Percentiles rank a stretch among this genome's conserved stretches.
Conservation (phyloP, 2,888 invertebrate species). For the Epiblema foenella region DNA sequence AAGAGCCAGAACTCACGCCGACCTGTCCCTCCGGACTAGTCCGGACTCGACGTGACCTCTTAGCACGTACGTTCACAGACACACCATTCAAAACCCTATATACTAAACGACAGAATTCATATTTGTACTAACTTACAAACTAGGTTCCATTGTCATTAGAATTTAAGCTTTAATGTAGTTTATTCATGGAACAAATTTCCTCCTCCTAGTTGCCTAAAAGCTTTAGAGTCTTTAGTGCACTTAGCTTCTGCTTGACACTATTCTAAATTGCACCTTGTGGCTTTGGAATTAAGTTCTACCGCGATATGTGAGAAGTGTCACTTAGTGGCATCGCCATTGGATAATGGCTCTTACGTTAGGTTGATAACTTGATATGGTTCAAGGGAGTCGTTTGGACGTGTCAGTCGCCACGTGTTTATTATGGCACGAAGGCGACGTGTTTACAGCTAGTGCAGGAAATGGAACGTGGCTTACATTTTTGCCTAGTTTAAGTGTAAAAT, state of each 20-base stretch:
- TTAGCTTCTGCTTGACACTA: constrained; percentile 11
- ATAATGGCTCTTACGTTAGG: constrained; percentile 24
- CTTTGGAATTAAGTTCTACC: constrained; percentile 4
- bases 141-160: background rate
- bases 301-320: background rate
- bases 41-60: constrained; percentile 9
- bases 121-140: background rate
- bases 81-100: constrained; percentile 18
- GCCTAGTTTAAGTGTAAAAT: background rate
- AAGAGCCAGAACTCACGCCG: constrained; percentile 12
- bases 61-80: constrained; percentile 13
- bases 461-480: background rate
- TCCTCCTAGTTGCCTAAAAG: constrained; percentile 2
- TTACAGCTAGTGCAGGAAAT: constrained; percentile 17
- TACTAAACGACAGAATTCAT: constrained; percentile 4
- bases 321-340: background rate
- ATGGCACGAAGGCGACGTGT: constrained; percentile 1
- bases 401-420: constrained; percentile 18
- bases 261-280: background rate
- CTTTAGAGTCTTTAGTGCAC: constrained; percentile 33
- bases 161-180: background rate
- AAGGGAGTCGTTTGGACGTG: constrained; percentile 3
- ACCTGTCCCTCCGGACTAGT: constrained; percentile 16
- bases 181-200: constrained; percentile 6
- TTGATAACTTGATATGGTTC: constrained; percentile 12